phyloP scores from a whole-genome alignment of 2,113 vertebrate genomes.

The Pyrgilauda ruficollis region DNA sequence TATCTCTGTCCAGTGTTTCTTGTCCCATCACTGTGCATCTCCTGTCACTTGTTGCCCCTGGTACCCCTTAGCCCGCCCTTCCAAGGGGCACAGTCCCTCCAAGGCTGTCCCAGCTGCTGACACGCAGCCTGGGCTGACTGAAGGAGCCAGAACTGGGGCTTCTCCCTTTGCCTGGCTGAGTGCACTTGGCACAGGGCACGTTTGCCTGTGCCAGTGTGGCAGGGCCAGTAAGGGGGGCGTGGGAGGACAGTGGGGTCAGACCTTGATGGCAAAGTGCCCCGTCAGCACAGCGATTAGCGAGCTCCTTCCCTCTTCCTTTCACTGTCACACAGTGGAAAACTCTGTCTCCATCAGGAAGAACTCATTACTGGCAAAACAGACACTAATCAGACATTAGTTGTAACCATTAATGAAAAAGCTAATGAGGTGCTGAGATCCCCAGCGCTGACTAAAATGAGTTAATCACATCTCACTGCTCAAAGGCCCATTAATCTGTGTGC shows the following conservation, averaged over 20 bases:
- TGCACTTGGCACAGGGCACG: rapidly evolving
- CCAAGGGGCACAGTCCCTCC: not conserved
- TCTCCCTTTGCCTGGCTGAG: not conserved
- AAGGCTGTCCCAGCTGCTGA: not conserved
- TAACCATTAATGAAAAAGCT: slow-evolving; percentile 40
- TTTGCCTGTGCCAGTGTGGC: not conserved
- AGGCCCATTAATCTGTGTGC: not conserved
- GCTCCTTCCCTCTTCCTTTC: not conserved
- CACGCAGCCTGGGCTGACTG: not conserved
- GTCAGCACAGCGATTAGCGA: not conserved
- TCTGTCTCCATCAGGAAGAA: not conserved
- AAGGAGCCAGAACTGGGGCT: not conserved
- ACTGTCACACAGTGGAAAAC: not conserved
- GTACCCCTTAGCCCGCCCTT: not conserved
- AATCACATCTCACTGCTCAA: slow-evolving; percentile 38
- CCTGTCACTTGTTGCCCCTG: not conserved
- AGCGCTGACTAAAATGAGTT: not conserved
- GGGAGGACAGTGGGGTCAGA: not conserved
- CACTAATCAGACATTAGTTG: slow-evolving; percentile 35
- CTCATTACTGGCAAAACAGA: slow-evolving; percentile 10
- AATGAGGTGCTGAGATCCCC: slow-evolving; percentile 33
- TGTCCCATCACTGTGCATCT: no score
- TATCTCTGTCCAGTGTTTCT: not conserved
- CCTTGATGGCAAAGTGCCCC: rapidly evolving
- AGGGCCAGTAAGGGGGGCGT: not conserved